phyloP scores from a whole-genome alignment of 2,113 vertebrate genomes.

The Apteryx owenii region DNA sequence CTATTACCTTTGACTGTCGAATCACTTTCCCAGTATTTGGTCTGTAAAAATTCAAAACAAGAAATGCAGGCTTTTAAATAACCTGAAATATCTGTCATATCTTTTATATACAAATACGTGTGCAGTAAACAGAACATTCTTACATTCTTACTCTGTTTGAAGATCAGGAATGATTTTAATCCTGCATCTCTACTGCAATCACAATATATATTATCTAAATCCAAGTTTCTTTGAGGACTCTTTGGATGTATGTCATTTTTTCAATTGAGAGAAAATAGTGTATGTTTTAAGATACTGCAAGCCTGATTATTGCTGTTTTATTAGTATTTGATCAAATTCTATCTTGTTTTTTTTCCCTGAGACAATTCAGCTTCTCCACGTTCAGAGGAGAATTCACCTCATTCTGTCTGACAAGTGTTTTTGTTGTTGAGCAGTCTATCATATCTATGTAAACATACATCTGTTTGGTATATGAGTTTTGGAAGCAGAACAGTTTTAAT shows the following conservation, averaged over 20 bases:
- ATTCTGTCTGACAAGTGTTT: constrained; percentile 56
- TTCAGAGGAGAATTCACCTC: constrained; percentile 23
- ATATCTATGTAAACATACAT: constrained; percentile 45
- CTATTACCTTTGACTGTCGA: constrained; percentile 45
- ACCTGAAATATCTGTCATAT: constrained; percentile 33
- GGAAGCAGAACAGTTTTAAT: constrained; percentile 53
- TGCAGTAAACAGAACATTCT: constrained; percentile 29
- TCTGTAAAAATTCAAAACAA: constrained; percentile 1
- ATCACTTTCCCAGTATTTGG: neutral
- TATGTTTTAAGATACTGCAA: constrained; percentile 6
- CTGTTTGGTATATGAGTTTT: neutral
- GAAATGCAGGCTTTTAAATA: neutral
- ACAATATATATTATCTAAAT: constrained; percentile 33
- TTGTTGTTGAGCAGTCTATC: constrained; percentile 23
- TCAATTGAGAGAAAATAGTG: constrained; percentile 29
- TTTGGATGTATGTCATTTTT: constrained; percentile 39
- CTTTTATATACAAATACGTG: constrained; percentile 48
- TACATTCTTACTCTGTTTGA: constrained; percentile 60
- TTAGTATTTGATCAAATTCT: constrained; percentile 52
- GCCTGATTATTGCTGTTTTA: constrained; percentile 43
- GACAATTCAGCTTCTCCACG: neutral
- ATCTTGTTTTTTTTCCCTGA: neutral
- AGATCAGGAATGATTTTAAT: constrained; percentile 52
- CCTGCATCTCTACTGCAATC: constrained; percentile 33
- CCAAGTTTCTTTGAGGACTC: constrained; percentile 61